A percentile compares a stretch with the other conserved stretches of the same genome.
phyloP scores from a whole-genome alignment of 2,888 invertebrate genomes.

The Cremastinae sp. region DNA sequence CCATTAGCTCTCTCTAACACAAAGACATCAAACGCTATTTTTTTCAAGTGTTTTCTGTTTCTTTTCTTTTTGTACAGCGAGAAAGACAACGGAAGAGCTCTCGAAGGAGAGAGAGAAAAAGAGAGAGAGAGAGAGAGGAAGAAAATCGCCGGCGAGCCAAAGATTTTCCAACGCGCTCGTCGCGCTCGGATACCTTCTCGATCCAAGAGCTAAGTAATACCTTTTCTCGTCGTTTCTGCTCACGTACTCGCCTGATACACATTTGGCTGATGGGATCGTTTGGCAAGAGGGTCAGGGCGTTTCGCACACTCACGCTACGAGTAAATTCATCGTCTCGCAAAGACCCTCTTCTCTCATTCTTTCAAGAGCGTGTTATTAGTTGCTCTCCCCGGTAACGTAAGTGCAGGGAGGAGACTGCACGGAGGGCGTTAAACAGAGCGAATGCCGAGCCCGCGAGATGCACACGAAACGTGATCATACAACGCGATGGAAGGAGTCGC shows the following conservation, averaged over 20 bases:
- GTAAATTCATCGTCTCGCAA: no score
- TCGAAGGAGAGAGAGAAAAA: no score
- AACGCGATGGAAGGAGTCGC: constrained; percentile 64
- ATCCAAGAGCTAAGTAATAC: constrained; percentile 18
- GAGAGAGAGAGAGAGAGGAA: no score
- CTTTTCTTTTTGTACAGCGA: no score
- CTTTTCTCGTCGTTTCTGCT: constrained; percentile 19
- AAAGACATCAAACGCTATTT: background rate
- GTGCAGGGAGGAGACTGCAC: no score
- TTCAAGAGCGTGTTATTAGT: background rate
- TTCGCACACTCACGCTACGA: background rate
- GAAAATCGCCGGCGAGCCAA: no score
- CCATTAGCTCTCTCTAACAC: constrained; percentile 19
- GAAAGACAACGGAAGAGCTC: no score
- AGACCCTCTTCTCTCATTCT: background rate
- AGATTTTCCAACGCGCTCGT: constrained; percentile 31
- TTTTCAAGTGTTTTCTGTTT: no score
- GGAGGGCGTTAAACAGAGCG: constrained; percentile 79
- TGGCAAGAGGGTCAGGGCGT: constrained; percentile 76
- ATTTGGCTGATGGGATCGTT: constrained; percentile 75
- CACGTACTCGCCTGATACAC: constrained; percentile 34
- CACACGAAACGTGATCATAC: constrained; percentile 56
- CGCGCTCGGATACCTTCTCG: constrained; percentile 54
- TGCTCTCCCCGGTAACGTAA: no score
- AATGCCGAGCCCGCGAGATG: constrained; percentile 67